These are phyloP conservation scores for Babyrousa celebensis DNA, from an alignment of 2,797 vertebrate species.

Conservation along the genomic window DNA sequence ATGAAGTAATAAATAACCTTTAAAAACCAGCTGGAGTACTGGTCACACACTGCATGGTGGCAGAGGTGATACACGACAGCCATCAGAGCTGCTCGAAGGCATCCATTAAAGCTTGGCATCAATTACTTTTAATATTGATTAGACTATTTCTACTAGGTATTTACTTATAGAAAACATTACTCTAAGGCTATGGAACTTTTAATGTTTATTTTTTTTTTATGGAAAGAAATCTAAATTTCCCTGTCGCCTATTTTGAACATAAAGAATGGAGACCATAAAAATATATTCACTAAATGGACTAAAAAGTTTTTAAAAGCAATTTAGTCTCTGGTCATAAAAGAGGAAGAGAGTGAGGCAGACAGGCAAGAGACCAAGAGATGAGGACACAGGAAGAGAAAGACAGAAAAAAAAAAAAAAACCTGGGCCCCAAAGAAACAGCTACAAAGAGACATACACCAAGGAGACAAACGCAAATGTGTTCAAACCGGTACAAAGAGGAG, in stretches of 20 bases:
- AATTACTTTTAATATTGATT: neutral
- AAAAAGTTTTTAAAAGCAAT: neutral
- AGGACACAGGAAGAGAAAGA: slow-evolving; percentile 4
- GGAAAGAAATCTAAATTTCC: slow-evolving; percentile 40
- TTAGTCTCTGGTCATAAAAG: slow-evolving; percentile 46
- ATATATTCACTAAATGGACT: slow-evolving; percentile 19
- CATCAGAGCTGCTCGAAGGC: neutral
- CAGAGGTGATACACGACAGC: neutral
- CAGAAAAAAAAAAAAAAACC: neutral
- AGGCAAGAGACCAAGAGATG: neutral
- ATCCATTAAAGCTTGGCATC: neutral
- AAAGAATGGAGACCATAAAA: neutral
- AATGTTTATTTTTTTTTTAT: neutral
- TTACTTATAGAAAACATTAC: neutral
- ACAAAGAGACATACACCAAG: neutral
- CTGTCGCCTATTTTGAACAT: neutral
- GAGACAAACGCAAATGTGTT: neutral
- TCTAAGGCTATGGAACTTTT: neutral
- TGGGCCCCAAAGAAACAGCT: neutral
- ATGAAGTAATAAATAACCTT: neutral
- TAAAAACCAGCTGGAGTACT: neutral
- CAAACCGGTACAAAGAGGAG: neutral
- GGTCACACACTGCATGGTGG: neutral
- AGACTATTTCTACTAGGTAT: neutral
- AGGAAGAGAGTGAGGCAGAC: neutral